Evolutionary conservation across 2,888 invertebrate species (phyloP).

Genomic region (Aleiodes testaceus): DNA sequence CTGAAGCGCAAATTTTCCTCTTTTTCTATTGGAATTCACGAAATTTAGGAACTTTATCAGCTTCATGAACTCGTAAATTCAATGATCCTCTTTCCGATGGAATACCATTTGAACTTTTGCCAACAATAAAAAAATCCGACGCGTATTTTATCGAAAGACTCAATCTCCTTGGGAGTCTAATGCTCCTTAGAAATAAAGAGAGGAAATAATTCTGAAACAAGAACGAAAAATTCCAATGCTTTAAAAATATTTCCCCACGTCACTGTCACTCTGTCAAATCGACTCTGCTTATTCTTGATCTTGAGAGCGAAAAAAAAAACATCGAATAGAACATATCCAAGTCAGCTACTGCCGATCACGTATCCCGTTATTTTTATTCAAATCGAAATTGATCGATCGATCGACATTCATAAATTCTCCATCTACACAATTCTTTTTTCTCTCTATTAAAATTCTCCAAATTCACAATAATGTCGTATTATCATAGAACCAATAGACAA

Average conservation of each 20-base stretch:
- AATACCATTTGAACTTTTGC: too few species aligned
- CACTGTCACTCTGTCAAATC: constrained; percentile 23
- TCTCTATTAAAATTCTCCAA: not conserved
- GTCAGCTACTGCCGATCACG: constrained; percentile 23
- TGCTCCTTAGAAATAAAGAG: not conserved
- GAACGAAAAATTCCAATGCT: constrained; percentile 20
- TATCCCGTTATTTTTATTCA: constrained; percentile 30
- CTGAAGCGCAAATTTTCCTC: too few species aligned
- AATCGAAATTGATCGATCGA: constrained; percentile 25
- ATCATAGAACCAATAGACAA: not conserved
- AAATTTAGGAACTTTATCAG: too few species aligned
- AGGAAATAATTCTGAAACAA: not conserved
- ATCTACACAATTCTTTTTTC: not conserved
- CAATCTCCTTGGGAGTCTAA: too few species aligned
- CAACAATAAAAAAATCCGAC: too few species aligned
- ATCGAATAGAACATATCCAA: not conserved
- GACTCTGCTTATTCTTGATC: not conserved
- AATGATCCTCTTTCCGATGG: too few species aligned
- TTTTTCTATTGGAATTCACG: too few species aligned
- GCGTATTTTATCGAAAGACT: too few species aligned
- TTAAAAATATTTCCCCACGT: constrained; percentile 10
- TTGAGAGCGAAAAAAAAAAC: constrained; percentile 9
- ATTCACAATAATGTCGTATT: constrained; percentile 2
- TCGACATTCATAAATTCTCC: constrained; percentile 14
- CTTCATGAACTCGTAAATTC: too few species aligned